Base-by-base conservation (phyloP, 2,113 vertebrate species). In the Microtus pennsylvanicus region DNA sequence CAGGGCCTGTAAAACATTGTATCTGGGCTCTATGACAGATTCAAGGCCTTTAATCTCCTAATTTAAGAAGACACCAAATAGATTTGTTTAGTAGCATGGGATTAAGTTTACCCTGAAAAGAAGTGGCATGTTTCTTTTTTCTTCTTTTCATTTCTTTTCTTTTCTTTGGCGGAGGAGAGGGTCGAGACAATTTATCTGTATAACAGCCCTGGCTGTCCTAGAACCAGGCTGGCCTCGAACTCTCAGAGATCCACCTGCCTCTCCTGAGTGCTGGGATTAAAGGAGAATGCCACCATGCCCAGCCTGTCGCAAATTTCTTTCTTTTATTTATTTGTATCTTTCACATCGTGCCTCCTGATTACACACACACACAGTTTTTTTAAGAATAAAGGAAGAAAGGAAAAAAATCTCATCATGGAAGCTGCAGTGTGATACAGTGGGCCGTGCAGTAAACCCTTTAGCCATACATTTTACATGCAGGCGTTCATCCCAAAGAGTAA, bases 1-100 rank as follows among this genome's bases (percentile, higher is more conserved):
- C 24, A 82, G 85, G 96, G 81, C 45, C 67, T 88, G 82, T 88
- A 87, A 87, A 94, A 96, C 77, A 10, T 69, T 80, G 11, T 82
- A 30, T 72, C 30, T 89, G 22, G 35, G 28, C 69, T 55, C 30
- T 93, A 19, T 58, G 65, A 76, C 80, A 75, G 22, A 42, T 61
- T 92, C 35, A 38, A 38, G 30, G 58, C 42, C 45, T 93, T 93
- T 93, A 65, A 52, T 63, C 58, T 87, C 33, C 69, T 61, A 7
- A 47, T 30, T 93, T 95, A 42, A 75, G 58, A 55, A 78, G 58
- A 55, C 24, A 87, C 33, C 88, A 10, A 52, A 22, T 86, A 63
- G n/a, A 75, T 28, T 50, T 92, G 0, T 61, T 19, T 81, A 77
- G 93, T 70, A 83, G 12, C 11, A 33, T 42, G 45, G 63, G 38